Evolutionary conservation across 2,888 invertebrate species (phyloP), one percentile per base, ranked within the genome.

Genomic region (Drosophila diplacantha): DNA sequence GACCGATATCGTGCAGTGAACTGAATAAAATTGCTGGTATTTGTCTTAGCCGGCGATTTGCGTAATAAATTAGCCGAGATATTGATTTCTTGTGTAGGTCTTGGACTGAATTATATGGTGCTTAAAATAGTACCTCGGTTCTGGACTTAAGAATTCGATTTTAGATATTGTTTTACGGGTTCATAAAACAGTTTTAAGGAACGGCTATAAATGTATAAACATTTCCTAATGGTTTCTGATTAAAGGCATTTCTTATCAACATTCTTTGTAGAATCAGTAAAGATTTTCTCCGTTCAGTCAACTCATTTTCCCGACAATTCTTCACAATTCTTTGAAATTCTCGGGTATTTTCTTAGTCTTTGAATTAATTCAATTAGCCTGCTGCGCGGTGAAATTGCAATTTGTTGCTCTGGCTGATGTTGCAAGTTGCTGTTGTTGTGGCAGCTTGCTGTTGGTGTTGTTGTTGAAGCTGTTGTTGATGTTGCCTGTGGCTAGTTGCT

Each of bases 301-400:
- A 18, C 37, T 11, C 11, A 18, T 37, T 38, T 38, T 38, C 5
- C 24, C 4, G 12, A 4, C n/a, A 35, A 16, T 47, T 35, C 4
- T 16, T 18, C 8, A 26, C 37, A 9, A 29, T 43, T 32, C 35
- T 26, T 20, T 3, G 16, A 11, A 12, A 26, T 34, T 18, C 18
- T 22, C 3, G 8, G 11, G 12, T n/a, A 50, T 38, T 54, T 51
- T 35, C 18, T 29, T 5, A 14, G 52, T 12, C 54, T 51, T 54
- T 29, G n/a, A 29, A 20, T 54, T 29, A 52, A 29, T 52, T 52
- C 54, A 52, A 52, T 37, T 52, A 52, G 35, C n/a, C 22, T 9
- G 35, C 22, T 32, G 16, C 34, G 35, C 18, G 44, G 59, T 43
- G 67, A 51, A 57, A 65, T 18, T 65, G 67, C 58, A 65, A 35